Evolutionary conservation across 2,888 invertebrate genomes (phyloP), one percentile per base, ranked within the genome.

Genomic region (Aleiodes alternator): DNA sequence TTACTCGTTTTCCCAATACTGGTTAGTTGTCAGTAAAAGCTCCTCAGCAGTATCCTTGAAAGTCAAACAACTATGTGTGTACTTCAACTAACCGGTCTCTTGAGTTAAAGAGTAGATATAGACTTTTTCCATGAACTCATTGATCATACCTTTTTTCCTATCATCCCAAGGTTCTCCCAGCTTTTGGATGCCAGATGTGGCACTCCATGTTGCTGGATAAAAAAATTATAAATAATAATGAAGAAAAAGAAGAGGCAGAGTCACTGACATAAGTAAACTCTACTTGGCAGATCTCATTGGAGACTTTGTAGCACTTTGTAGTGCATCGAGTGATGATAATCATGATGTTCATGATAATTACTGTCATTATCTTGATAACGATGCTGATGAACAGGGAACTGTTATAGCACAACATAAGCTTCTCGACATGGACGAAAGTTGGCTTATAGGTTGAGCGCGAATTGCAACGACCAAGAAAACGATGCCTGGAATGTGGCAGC

Each of bases 401-500:
- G 34, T 16, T 38, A 51, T 51, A 64, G 43, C 34, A 31, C 34
- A 43, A 16, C 43, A 48, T 48, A 34, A 12, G 57, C 50, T 66
- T 14, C 14, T 53, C 61, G 29, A 61, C 12, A 6, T n/a, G 31
- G 31, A 71, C 29, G 70, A 64, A 64, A 43, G 38, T 56, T 70
- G 56, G 55, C 55, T 61, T 61, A 61, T 70, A 70, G 16, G 81
- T 83, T 82, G 82, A 85, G 82, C 2, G 82, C 81, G 73, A 55
- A 64, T 43, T 64, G 64, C 72, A 53, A 34, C 73, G 82, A 84
- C 83, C 81, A 23, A 23, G 23, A 81, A 82, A 75, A 86, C 84
- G 85, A 88, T 88, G 87, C 90, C 85, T 90, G 92, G 92, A 92
- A 92, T 92, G 92, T 91, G 91, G 90, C 90, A 91, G 90, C 90